These are phyloP conservation scores for Lasius platythorax DNA, from an alignment of 2,888 invertebrate genomes.

Conservation along the genomic window DNA sequence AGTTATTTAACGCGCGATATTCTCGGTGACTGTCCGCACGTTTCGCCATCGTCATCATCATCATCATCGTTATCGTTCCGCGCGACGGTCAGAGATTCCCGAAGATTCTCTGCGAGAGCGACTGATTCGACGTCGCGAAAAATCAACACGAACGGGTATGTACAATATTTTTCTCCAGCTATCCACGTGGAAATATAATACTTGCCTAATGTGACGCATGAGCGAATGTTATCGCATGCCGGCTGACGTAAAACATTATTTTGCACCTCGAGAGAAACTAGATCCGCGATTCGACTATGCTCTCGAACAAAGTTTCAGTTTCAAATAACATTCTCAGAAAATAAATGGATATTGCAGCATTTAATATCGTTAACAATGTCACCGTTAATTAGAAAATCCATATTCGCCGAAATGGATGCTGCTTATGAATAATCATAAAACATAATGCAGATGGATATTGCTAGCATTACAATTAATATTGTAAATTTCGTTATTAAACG, in stretches of 20 bases:
- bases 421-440: constrained; percentile 44
- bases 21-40: background rate
- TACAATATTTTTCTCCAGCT: constrained; percentile 1
- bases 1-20: constrained; percentile 1
- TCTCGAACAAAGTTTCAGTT: background rate
- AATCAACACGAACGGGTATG: constrained; percentile 9
- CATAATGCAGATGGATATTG: constrained; percentile 7
- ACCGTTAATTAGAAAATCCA: constrained; percentile 16
- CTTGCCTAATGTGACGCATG: background rate
- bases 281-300: background rate
- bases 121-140: background rate
- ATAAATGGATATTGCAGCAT: background rate
- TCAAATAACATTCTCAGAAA: constrained; percentile 27
- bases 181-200: background rate
- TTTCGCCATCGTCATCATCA: too few relatives aligned
- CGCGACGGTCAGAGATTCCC: background rate
- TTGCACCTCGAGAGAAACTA: background rate
- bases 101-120: background rate
- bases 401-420: background rate
- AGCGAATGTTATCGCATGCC: background rate
- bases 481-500: constrained; percentile 47
- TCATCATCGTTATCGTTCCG: background rate
- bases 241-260: constrained; percentile 8
- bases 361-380: constrained; percentile 22
- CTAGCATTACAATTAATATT: constrained; percentile 46